Percentiles rank a stretch among this genome's conserved stretches.
Conservation (phyloP, 2,888 invertebrate genomes). For the Calliopum simillimum region DNA sequence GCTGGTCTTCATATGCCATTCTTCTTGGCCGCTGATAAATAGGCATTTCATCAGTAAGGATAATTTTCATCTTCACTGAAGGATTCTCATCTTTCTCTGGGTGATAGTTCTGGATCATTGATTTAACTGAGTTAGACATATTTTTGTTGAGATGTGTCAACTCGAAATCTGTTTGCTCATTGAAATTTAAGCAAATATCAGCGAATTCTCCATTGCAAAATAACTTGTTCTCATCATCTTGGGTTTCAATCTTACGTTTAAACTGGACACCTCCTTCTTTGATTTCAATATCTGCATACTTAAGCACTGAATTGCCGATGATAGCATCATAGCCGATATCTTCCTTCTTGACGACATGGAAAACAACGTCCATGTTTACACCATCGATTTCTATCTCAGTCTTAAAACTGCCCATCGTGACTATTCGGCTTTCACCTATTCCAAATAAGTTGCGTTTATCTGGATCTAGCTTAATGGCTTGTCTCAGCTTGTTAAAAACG, state of each 20-base stretch:
- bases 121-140: too few relatives aligned
- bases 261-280: background rate
- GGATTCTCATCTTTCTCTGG: too few relatives aligned
- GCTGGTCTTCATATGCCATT: too few relatives aligned
- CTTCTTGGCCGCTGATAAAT: too few relatives aligned
- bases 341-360: background rate
- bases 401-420: slow-evolving; percentile 24
- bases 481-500: slow-evolving; percentile 15
- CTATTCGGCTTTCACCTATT: slow-evolving; percentile 26
- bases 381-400: slow-evolving; percentile 3
- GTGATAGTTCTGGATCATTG: background rate
- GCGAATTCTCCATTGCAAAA: background rate
- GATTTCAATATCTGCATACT: background rate
- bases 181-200: background rate
- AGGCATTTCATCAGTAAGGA: too few relatives aligned
- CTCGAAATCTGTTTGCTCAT: background rate
- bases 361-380: slow-evolving; percentile 13
- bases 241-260: background rate
- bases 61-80: too few relatives aligned
- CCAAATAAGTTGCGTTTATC: slow-evolving; percentile 4
- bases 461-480: slow-evolving; percentile 9
- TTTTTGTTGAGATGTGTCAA: too few relatives aligned
- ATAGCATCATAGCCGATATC: slow-evolving; percentile 7
- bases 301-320: background rate
- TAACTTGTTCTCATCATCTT: background rate